These are phyloP conservation scores for Wiebesia pumilae DNA, from an alignment of 1,140 invertebrate species.

Conservation along the genomic window DNA sequence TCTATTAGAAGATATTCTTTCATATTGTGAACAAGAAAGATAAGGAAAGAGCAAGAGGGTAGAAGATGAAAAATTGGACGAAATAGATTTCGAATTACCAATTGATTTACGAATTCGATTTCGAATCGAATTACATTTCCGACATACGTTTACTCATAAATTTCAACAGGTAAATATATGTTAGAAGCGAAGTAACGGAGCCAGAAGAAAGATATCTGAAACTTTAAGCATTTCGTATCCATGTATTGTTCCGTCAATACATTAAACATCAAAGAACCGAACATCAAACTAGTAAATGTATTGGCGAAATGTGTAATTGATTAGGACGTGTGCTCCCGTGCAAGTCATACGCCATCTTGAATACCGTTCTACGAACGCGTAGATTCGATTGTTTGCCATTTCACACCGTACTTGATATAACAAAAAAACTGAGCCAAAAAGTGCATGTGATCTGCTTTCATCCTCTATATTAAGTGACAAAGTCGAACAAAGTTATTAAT, in stretches of 20 bases:
- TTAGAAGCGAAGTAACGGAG: not conserved
- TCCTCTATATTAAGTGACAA: not conserved
- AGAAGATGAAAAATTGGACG: no score
- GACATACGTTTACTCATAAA: not conserved
- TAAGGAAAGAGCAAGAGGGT: no score
- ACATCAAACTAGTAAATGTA: not conserved
- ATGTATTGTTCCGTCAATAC: no score
- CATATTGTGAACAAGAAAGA: no score
- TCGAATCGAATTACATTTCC: no score
- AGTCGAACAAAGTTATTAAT: not conserved
- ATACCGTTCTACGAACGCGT: not conserved
- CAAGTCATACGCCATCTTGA: conserved; percentile 47
- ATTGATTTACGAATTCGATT: no score
- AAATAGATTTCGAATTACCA: no score
- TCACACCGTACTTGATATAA: conserved; percentile 1
- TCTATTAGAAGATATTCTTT: no score
- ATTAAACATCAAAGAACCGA: not conserved
- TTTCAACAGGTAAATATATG: not conserved
- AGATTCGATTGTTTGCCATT: conserved; percentile 43
- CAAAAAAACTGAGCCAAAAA: not conserved
- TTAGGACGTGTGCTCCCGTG: not conserved
- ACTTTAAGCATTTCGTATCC: no score
- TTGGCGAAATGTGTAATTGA: conserved; percentile 13
- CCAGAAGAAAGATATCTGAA: not conserved
- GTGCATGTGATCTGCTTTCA: not conserved